Evolutionary conservation across 2,888 invertebrate species (phyloP).

Genomic region (Trichogramma evanescens): DNA sequence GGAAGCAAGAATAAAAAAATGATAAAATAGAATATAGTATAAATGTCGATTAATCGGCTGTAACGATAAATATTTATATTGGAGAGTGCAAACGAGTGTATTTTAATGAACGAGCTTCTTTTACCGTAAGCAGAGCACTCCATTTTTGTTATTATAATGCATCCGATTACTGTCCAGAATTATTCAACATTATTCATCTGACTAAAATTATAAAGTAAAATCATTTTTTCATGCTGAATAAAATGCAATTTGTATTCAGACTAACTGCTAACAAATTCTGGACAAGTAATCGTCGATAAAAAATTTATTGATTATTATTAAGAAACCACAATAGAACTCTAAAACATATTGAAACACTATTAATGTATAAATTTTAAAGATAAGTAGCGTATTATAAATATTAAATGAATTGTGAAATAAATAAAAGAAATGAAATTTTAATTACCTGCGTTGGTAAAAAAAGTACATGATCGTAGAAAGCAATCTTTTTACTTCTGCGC

Average conservation of each 20-base stretch:
- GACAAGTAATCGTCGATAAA: constrained; percentile 13
- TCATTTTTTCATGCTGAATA: neutral
- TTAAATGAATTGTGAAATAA: too few species aligned
- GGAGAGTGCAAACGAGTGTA: constrained; percentile 26
- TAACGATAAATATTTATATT: constrained; percentile 28
- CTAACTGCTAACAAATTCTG: constrained; percentile 10
- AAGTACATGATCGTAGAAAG: too few species aligned
- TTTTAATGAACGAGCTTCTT: constrained; percentile 41
- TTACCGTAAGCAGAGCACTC: constrained; percentile 33
- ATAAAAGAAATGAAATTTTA: too few species aligned
- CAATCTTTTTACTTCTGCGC: too few species aligned
- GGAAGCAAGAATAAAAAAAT: constrained; percentile 14
- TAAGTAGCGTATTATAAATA: too few species aligned
- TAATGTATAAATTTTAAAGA: neutral
- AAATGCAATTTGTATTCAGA: neutral
- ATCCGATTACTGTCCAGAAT: constrained; percentile 25
- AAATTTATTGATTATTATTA: constrained; percentile 20
- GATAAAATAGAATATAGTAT: constrained; percentile 21
- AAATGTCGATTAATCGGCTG: constrained; percentile 16
- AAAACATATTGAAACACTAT: neutral
- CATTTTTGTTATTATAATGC: constrained; percentile 29
- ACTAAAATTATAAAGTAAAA: neutral
- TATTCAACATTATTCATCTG: neutral
- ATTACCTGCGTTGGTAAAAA: too few species aligned
- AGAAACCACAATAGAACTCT: neutral